phyloP scores from a whole-genome alignment of 2,888 invertebrate species.

The Amphipoea lucens region DNA sequence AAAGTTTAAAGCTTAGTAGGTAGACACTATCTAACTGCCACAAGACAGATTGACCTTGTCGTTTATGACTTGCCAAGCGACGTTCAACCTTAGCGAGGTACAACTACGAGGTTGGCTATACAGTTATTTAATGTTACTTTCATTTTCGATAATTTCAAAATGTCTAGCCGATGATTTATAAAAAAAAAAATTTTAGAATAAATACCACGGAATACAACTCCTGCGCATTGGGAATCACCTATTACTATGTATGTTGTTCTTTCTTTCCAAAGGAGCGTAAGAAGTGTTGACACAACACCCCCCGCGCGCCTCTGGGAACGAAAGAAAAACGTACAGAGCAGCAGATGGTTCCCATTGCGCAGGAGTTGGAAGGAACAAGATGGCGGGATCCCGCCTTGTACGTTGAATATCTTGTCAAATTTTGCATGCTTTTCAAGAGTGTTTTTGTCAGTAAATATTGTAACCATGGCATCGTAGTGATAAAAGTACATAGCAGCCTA shows the following conservation, averaged over 20 bases:
- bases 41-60: not conserved
- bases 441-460: not conserved
- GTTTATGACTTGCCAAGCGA: not conserved
- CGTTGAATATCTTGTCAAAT: not conserved
- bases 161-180: not conserved
- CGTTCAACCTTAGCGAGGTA: not conserved
- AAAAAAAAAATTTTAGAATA: not conserved
- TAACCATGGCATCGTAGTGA: not conserved
- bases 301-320: constrained; percentile 44
- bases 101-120: not conserved
- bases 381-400: not conserved
- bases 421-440: not conserved
- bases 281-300: constrained; percentile 31
- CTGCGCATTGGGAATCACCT: constrained; percentile 23
- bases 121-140: not conserved
- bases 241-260: constrained; percentile 34
- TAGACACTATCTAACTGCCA: not conserved
- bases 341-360: constrained; percentile 38
- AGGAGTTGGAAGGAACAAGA: not conserved
- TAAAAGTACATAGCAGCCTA: no score
- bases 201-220: constrained; percentile 10
- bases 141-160: not conserved
- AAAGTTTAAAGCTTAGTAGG: not conserved
- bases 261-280: constrained; percentile 5
- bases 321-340: constrained; percentile 59